Conservation (phyloP, 2,113 vertebrate species). For the human (Homo sapiens) region DNA sequence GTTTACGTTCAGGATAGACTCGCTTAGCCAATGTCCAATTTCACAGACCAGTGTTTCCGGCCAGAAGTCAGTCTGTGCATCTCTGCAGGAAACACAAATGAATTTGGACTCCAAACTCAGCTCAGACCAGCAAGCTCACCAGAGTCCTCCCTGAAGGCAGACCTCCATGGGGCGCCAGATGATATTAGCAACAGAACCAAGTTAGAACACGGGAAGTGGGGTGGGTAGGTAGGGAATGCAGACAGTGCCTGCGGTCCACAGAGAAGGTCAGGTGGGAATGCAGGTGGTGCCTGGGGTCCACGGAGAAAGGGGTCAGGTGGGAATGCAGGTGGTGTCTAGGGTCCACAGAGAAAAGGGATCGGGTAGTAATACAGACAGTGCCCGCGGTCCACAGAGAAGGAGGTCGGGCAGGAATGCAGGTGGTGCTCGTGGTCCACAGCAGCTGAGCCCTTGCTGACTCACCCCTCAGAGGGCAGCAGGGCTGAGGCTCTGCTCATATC, state of each 20-base stretch:
- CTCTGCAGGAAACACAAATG: neutral
- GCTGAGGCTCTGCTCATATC: neutral
- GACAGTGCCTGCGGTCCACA: fast-evolving
- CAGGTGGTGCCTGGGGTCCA: too few species aligned
- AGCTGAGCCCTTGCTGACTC: fast-evolving
- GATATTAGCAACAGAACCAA: too few species aligned
- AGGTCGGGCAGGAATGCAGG: too few species aligned
- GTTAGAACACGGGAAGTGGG: neutral
- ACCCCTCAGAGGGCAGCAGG: neutral
- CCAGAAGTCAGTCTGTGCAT: fast-evolving
- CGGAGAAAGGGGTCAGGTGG: too few species aligned
- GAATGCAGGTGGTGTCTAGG: too few species aligned
- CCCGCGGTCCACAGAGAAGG: too few species aligned
- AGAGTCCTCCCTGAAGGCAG: neutral
- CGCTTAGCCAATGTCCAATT: neutral
- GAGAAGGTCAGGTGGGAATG: too few species aligned
- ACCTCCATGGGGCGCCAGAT: neutral
- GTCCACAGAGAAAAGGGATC: too few species aligned
- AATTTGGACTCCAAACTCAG: neutral
- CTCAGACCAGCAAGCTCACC: neutral
- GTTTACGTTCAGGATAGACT: neutral
- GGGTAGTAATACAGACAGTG: too few species aligned
- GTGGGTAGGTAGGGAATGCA: too few species aligned
- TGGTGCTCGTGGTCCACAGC: fast-evolving
- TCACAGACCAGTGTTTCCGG: neutral